Evolutionary conservation across 2,888 invertebrate genomes (phyloP).

Genomic region (Lepetodrilus schrolli): DNA sequence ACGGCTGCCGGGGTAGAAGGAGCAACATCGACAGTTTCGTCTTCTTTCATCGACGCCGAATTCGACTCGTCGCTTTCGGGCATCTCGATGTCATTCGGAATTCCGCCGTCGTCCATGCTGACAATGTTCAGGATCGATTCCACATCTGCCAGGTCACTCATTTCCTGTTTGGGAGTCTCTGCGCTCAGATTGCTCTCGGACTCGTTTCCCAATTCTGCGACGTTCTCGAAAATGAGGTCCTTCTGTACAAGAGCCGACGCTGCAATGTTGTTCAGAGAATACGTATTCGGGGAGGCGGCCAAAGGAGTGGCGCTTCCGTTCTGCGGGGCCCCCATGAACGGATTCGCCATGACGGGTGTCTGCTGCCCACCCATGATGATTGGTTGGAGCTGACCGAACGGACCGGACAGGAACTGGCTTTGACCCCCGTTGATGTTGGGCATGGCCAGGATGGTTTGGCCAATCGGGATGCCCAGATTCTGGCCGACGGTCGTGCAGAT

Average conservation of each 20-base stretch:
- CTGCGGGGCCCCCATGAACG: constrained; percentile 38
- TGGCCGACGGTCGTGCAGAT: constrained; percentile 24
- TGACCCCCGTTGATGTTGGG: constrained; percentile 35
- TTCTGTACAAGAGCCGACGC: not conserved
- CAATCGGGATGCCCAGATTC: constrained; percentile 33
- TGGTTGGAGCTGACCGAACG: constrained; percentile 42
- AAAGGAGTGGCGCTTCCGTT: constrained; percentile 12
- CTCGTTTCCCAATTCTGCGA: not conserved
- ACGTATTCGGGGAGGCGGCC: constrained; percentile 4
- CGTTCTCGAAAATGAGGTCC: not conserved
- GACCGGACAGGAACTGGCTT: constrained; percentile 38
- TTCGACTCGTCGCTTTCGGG: constrained; percentile 2
- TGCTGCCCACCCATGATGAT: constrained; percentile 45
- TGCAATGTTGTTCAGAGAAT: constrained; percentile 7
- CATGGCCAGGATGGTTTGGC: constrained; percentile 40
- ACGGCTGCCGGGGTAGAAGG: not conserved
- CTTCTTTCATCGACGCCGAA: not conserved
- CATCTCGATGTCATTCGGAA: constrained; percentile 9
- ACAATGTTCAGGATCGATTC: constrained; percentile 25
- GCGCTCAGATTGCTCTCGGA: not conserved
- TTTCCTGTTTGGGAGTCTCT: constrained; percentile 16
- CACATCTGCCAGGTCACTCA: not conserved
- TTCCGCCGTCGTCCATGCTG: not conserved
- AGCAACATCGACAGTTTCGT: not conserved
- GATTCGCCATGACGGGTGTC: constrained; percentile 41